A percentile compares a stretch with the other conserved stretches of the same genome.
These are phyloP conservation scores for Threskiornis aethiopicus DNA, from an alignment of 2,797 vertebrate genomes.

Conservation along the genomic window DNA sequence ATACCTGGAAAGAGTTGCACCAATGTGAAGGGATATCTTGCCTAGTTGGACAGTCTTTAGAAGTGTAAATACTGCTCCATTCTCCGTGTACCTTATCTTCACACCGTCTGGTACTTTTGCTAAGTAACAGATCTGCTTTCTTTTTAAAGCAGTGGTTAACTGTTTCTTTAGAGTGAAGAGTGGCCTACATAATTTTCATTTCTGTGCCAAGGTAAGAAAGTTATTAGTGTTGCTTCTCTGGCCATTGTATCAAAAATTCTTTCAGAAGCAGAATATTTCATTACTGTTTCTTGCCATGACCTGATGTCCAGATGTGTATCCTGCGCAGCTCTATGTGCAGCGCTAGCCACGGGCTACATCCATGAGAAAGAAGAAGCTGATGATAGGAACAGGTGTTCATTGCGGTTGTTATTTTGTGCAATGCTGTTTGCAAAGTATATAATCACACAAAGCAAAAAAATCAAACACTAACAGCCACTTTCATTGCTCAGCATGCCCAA, in stretches of 20 bases:
- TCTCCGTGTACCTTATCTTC: not conserved
- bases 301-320: not conserved
- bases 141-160: not conserved
- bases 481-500: not conserved
- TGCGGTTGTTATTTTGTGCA: not conserved
- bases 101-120: not conserved
- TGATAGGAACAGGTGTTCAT: not conserved
- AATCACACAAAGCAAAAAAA: not conserved
- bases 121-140: not conserved
- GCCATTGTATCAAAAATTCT: not conserved
- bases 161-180: not conserved
- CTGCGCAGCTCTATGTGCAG: not conserved
- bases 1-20: not conserved
- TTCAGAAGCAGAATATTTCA: not conserved
- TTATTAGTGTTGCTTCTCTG: not conserved
- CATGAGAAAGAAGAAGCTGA: not conserved
- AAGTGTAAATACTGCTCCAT: not conserved
- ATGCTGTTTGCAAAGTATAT: not conserved
- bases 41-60: not conserved
- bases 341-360: not conserved
- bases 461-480: not conserved
- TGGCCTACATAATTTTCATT: not conserved
- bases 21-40: not conserved
- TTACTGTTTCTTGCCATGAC: not conserved
- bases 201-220: not conserved